phyloP scores from a whole-genome alignment of 53 echinoderm and acorn worm genomes.

The Henricia sp. region DNA sequence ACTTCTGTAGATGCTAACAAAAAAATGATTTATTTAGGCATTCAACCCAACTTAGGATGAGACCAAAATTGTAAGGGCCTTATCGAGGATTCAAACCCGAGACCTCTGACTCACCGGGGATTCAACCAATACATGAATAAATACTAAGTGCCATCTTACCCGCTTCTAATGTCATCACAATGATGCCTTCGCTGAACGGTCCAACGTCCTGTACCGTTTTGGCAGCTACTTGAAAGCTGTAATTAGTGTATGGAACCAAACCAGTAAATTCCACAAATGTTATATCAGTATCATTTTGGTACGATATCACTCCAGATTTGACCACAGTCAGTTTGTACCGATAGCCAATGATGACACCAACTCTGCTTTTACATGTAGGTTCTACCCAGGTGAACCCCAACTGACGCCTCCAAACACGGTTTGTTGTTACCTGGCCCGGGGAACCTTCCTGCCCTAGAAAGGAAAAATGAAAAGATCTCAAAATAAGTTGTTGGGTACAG shows the following conservation, averaged over 20 bases:
- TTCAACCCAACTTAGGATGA: too few species aligned
- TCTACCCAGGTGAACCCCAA: neutral
- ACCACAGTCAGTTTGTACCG: neutral
- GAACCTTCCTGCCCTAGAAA: too few species aligned
- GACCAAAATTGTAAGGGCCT: too few species aligned
- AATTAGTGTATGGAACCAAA: neutral
- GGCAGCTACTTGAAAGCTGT: constrained; percentile 11
- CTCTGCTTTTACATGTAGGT: neutral
- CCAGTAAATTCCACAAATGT: neutral
- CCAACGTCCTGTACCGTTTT: neutral
- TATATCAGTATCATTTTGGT: neutral
- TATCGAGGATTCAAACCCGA: too few species aligned
- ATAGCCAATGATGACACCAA: constrained; percentile 13
- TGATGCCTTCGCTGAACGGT: neutral
- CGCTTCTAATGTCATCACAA: neutral
- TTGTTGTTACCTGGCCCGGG: neutral
- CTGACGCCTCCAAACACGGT: neutral
- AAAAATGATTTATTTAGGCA: too few species aligned
- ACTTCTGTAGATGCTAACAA: too few species aligned
- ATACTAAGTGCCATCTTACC: too few species aligned
- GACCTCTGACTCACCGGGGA: too few species aligned
- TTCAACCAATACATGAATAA: too few species aligned
- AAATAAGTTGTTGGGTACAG: too few species aligned
- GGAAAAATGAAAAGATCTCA: too few species aligned
- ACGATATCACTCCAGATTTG: neutral